phyloP scores from a whole-genome alignment of 2,797 vertebrate species.

The Carduelis carduelis region DNA sequence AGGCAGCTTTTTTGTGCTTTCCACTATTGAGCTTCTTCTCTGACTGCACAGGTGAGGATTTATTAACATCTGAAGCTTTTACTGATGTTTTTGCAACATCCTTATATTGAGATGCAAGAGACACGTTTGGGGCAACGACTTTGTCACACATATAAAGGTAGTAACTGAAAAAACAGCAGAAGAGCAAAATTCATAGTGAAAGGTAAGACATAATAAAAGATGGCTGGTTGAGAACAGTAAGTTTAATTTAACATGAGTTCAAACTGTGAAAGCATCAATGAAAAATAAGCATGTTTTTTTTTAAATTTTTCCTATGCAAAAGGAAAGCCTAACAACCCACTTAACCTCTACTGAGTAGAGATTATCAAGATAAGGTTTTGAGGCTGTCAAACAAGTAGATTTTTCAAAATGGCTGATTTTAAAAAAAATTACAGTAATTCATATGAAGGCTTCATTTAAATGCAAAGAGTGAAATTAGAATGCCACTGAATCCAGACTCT shows the following conservation, averaged over 20 bases:
- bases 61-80: slow-evolving; percentile 62
- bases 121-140: slow-evolving; percentile 95
- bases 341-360: slow-evolving; percentile 2
- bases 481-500: not conserved
- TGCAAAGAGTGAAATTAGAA: not conserved
- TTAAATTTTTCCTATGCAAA: not conserved
- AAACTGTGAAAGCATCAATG: not conserved
- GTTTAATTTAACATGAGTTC: not conserved
- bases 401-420: not conserved
- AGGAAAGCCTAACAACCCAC: not conserved
- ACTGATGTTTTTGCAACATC: slow-evolving; percentile 70
- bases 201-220: not conserved
- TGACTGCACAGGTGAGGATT: slow-evolving; percentile 55
- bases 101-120: slow-evolving; percentile 79
- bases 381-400: not conserved
- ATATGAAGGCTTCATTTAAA: not conserved
- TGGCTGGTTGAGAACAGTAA: not conserved
- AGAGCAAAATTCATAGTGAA: slow-evolving; percentile 1
- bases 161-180: slow-evolving; percentile 81
- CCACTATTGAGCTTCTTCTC: slow-evolving; percentile 65
- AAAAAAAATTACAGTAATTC: not conserved
- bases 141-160: slow-evolving; percentile 98
- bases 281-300: not conserved
- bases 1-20: slow-evolving; percentile 71
- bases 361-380: not conserved